A percentile compares a stretch with the other conserved stretches of the same genome.
These are phyloP conservation scores for Chloromyia formosa DNA, from an alignment of 2,888 invertebrate species.

Conservation along the genomic window DNA sequence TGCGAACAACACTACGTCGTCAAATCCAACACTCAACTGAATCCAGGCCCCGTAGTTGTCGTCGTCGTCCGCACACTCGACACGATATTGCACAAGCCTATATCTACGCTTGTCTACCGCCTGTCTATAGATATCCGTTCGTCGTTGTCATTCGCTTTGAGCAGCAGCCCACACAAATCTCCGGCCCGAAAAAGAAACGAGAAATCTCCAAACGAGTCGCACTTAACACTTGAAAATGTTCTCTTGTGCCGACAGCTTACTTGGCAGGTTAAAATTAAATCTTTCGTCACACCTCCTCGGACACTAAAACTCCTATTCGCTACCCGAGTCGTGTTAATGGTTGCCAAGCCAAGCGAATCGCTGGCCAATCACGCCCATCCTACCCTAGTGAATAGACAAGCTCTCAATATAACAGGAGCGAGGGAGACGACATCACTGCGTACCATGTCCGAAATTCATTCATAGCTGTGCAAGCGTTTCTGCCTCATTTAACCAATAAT, in stretches of 20 bases:
- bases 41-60: not conserved
- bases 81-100: not conserved
- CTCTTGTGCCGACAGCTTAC: not conserved
- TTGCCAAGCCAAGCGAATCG: not conserved
- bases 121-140: too few species aligned
- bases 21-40: constrained; percentile 14
- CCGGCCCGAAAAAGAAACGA: not conserved
- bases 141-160: too few species aligned
- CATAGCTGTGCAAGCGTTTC: not conserved
- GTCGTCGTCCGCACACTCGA: not conserved
- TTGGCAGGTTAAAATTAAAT: constrained; percentile 14
- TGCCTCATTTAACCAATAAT: not conserved
- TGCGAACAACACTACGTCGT: constrained; percentile 4
- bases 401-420: not conserved
- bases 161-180: not conserved
- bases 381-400: too few species aligned
- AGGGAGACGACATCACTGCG: not conserved
- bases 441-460: not conserved
- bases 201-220: not conserved
- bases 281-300: constrained; percentile 26
- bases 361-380: not conserved
- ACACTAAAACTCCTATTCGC: not conserved
- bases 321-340: not conserved
- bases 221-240: constrained; percentile 4
- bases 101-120: too few species aligned